phyloP scores from a whole-genome alignment of 2,113 vertebrate species.

The Uropsilus gracilis region DNA sequence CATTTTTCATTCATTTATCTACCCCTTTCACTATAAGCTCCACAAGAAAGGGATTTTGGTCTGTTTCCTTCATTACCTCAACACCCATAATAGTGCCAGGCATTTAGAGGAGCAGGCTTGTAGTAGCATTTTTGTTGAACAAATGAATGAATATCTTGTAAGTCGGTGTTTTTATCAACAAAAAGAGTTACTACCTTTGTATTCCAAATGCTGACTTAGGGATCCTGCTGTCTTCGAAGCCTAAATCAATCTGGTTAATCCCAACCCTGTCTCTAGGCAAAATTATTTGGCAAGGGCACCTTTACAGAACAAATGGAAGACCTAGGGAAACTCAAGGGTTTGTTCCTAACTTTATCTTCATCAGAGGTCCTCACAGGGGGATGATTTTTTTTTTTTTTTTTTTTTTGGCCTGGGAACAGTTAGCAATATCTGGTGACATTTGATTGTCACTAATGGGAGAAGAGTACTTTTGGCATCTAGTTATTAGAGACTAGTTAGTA shows the following conservation, averaged over 20 bases:
- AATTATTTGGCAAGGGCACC: not conserved
- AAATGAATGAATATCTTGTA: not conserved
- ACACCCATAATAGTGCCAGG: not conserved
- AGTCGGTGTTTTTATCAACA: not conserved
- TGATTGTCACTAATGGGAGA: not conserved
- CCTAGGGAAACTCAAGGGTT: not conserved
- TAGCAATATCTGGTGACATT: not conserved
- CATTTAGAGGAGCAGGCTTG: not conserved
- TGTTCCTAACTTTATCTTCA: not conserved
- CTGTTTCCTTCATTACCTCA: not conserved
- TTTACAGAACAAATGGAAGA: not conserved
- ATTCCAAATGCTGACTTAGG: not conserved
- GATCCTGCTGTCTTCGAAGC: not conserved
- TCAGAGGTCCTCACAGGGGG: not conserved
- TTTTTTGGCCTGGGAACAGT: too few relatives aligned
- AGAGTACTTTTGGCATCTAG: not conserved
- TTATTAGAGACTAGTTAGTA: not conserved
- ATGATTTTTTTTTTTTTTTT: too few relatives aligned
- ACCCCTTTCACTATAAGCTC: not conserved
- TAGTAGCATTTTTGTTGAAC: not conserved
- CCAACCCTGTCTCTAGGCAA: not conserved
- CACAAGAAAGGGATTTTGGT: not conserved
- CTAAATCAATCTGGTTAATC: accelerated
- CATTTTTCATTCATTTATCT: not conserved
- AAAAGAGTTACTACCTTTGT: not conserved